Evolutionary conservation across 1,140 invertebrate genomes (phyloP).

Genomic region (Macrotrachela quadricornifera): DNA sequence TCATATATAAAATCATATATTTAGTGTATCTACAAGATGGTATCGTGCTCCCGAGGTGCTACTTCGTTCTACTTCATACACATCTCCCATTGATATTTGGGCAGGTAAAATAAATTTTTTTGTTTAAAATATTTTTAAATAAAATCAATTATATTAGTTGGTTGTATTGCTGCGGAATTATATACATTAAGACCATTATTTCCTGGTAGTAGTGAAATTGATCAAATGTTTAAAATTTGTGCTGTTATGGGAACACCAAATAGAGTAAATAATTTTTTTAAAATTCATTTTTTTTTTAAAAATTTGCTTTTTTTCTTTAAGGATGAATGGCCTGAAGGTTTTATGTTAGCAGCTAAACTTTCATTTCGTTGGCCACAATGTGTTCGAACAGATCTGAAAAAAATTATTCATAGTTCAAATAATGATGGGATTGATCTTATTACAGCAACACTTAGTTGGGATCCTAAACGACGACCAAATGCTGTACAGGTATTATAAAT

Average conservation of each 20-base stretch:
- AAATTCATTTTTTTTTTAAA: constrained; percentile 16
- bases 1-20: too few species aligned
- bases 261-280: constrained; percentile 75
- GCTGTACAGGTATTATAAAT: constrained; percentile 46
- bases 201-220: constrained; percentile 78
- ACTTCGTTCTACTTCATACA: constrained; percentile 78
- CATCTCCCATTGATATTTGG: constrained; percentile 92
- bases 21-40: constrained; percentile 82
- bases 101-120: constrained; percentile 31
- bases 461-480: constrained; percentile 70
- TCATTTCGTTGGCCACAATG: constrained; percentile 81
- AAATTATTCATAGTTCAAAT: constrained; percentile 58
- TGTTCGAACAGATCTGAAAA: constrained; percentile 12
- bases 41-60: constrained; percentile 86
- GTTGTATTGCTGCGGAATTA: constrained; percentile 91
- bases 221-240: constrained; percentile 83
- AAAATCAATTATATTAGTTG: constrained; percentile 10
- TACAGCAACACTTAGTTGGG: constrained; percentile 66
- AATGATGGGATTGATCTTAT: constrained; percentile 60
- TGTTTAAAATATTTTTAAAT: too few species aligned
- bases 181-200: constrained; percentile 93
- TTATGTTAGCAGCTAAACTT: constrained; percentile 67
- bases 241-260: constrained; percentile 41
- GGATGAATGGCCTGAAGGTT: constrained; percentile 83
- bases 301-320: constrained; percentile 27